Base-by-base conservation (phyloP, 2,113 vertebrate species). In the Scomber colias region DNA sequence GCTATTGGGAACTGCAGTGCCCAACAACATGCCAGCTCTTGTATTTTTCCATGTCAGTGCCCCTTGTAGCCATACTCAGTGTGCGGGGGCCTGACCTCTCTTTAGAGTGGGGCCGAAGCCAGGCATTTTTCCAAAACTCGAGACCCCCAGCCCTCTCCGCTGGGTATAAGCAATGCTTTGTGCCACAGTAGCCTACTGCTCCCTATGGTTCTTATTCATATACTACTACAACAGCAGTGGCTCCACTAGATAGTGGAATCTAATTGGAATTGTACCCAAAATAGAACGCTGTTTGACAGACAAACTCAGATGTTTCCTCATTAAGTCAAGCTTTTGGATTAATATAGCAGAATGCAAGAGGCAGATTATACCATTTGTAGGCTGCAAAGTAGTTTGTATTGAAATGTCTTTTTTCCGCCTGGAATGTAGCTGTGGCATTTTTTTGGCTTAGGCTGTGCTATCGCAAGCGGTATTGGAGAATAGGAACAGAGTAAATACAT, bases 31-130 rank as follows among this genome's bases (percentile, higher is more conserved):
- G 90, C 87, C 88, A 83, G 72, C 63, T 60, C 83, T 83, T 91
- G 89, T 90, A 87, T 89, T 93, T 93, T 93, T 92, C 91, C 91
- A 90, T 92, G 92, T 92, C 89, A 87, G 73, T 91, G 86, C 79
- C 86, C 78, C 83, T 92, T 87, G 90, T 90, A 82, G 84, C 83
- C 65, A 79, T 67, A 62, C 80, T 88, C 60, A 45, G 81, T 87
- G 87, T 91, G 85, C 83, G 82, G 79, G 88, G 82, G 83, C 84
- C 75, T 85, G 84, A 82, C 86, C 86, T 87, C 87, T 86, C 91
- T 92, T 82, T 84, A 86, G 77, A 86, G 62, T 70, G 70, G 69
- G 64, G 82, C 85, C 69, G 46, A 89, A 90, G 77, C 78, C 85
- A 93, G 91, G 90, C 90, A 86, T 88, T 84, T 77, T 83, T 92